Evolutionary conservation across 1,140 invertebrate genomes (phyloP).

Genomic region (Nymphalis io): DNA sequence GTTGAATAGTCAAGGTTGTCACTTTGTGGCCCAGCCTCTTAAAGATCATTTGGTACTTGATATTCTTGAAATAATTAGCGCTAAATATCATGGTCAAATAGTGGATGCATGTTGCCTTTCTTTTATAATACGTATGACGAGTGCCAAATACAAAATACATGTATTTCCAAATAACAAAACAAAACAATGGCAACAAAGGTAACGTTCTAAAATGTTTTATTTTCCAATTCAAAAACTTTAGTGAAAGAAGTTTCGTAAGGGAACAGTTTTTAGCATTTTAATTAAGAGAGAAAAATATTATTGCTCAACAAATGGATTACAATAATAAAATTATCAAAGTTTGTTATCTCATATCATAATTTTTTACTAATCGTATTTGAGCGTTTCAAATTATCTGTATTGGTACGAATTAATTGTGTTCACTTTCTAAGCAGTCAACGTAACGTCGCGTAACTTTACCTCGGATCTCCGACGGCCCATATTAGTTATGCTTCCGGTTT

Average conservation of each 20-base stretch:
- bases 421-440: conserved; percentile 30
- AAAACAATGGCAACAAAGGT: too few species aligned
- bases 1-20: conserved; percentile 1
- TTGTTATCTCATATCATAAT: neutral
- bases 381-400: conserved; percentile 25
- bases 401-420: conserved; percentile 14
- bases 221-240: too few species aligned
- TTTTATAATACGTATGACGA: neutral
- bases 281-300: too few species aligned
- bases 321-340: neutral
- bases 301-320: too few species aligned
- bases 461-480: neutral
- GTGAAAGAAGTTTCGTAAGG: too few species aligned
- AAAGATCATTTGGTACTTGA: conserved; percentile 3
- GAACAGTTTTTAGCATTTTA: too few species aligned
- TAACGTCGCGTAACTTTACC: conserved; percentile 28
- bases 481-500: conserved; percentile 8
- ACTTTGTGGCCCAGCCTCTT: neutral
- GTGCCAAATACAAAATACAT: too few species aligned
- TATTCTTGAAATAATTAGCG: neutral
- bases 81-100: neutral
- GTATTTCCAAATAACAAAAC: too few species aligned
- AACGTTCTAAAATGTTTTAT: too few species aligned
- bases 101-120: neutral
- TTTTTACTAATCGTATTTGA: neutral